phyloP scores from a whole-genome alignment of 2,797 vertebrate genomes.

The Discoglossus pictus region DNA sequence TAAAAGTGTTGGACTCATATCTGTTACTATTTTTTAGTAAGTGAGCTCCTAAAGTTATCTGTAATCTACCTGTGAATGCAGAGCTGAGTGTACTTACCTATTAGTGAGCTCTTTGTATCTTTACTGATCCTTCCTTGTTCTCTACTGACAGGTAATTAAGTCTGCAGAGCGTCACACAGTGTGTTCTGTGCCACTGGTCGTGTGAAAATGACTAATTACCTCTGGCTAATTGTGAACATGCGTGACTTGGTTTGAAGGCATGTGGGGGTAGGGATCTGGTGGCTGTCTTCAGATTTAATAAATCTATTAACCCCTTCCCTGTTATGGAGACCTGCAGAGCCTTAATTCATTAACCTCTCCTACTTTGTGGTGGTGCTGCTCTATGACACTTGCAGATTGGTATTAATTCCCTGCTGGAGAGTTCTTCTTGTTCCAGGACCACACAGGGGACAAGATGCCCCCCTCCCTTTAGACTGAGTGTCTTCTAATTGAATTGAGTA shows the following conservation, averaged over 20 bases:
- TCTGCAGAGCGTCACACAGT: slow-evolving; percentile 1
- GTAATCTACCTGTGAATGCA: too few species aligned
- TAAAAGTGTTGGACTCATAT: too few species aligned
- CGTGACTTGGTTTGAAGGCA: neutral
- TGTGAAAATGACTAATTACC: slow-evolving; percentile 35
- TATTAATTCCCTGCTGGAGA: slow-evolving; percentile 21
- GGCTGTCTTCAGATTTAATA: neutral
- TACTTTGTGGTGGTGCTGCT: too few species aligned
- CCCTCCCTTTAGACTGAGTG: slow-evolving; percentile 2
- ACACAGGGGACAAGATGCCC: too few species aligned
- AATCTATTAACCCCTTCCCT: slow-evolving; percentile 19
- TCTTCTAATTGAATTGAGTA: slow-evolving; percentile 41
- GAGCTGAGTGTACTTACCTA: neutral
- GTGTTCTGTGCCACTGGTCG: slow-evolving; percentile 1
- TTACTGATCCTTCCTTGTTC: slow-evolving; percentile 10
- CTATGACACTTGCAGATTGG: too few species aligned
- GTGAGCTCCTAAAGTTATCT: too few species aligned
- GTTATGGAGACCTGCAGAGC: neutral
- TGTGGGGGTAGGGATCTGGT: neutral
- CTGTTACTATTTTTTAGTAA: too few species aligned
- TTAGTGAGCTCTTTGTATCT: slow-evolving; percentile 22
- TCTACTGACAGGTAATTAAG: slow-evolving; percentile 46
- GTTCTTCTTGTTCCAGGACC: too few species aligned
- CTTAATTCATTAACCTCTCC: too few species aligned
- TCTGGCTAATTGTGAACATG: slow-evolving; percentile 3